Evolutionary conservation across 1,140 invertebrate genomes (phyloP).

Genomic region (Paralvinella palmiformis): DNA sequence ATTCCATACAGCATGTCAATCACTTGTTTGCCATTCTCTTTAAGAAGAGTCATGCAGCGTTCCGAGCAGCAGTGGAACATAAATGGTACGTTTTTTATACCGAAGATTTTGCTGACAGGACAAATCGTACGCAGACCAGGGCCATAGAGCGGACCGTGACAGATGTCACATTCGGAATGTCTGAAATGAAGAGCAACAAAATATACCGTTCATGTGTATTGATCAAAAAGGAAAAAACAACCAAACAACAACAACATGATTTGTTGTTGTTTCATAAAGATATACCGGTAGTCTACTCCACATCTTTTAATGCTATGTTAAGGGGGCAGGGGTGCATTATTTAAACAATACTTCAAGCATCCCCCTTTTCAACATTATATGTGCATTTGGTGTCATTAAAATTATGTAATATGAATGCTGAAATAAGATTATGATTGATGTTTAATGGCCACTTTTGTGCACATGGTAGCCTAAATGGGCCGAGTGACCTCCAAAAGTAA

Average conservation of each 20-base stretch:
- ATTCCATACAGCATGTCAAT: too few species aligned
- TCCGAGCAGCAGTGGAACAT: slow-evolving; percentile 46
- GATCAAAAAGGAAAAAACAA: too few species aligned
- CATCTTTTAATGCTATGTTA: neutral
- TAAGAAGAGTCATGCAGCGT: too few species aligned
- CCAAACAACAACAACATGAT: too few species aligned
- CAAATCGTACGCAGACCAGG: slow-evolving; percentile 43
- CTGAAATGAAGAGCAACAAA: slow-evolving; percentile 27
- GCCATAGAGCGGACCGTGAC: slow-evolving; percentile 39
- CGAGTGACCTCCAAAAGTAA: too few species aligned
- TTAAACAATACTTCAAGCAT: neutral
- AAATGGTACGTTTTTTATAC: slow-evolving; percentile 44
- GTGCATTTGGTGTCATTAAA: too few species aligned
- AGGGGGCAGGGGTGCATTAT: neutral
- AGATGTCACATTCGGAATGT: slow-evolving; percentile 39
- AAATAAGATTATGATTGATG: too few species aligned
- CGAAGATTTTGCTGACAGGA: slow-evolving; percentile 42
- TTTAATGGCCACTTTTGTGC: too few species aligned
- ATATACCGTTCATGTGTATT: too few species aligned
- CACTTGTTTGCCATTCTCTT: too few species aligned
- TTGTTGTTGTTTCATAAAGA: neutral
- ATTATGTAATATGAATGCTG: too few species aligned
- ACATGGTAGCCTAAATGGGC: too few species aligned
- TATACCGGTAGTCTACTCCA: neutral
- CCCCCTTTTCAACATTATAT: neutral